Percentiles rank a stretch among this genome's conserved stretches.
phyloP scores from a whole-genome alignment of 2,113 vertebrate genomes.

The Ceratotherium simum region DNA sequence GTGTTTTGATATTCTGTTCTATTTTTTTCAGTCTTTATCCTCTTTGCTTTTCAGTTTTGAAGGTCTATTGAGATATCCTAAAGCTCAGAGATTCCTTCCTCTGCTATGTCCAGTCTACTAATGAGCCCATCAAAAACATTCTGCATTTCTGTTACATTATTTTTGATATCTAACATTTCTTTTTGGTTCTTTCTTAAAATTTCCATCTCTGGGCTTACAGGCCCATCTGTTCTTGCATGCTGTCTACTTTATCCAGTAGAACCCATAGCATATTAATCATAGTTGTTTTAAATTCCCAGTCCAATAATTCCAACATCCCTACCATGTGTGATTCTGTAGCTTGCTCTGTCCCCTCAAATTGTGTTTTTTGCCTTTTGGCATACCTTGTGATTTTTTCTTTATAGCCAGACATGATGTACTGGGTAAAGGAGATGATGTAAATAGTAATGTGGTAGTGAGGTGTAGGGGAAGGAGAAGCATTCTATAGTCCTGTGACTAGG shows the following conservation, averaged over 20 bases:
- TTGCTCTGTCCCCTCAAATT: neutral
- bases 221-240: neutral
- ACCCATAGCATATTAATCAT: neutral
- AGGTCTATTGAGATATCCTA: neutral
- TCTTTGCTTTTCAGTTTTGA: neutral
- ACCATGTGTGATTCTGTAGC: neutral
- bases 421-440: neutral
- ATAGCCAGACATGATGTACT: neutral
- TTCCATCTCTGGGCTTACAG: neutral
- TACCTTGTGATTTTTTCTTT: neutral
- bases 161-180: neutral
- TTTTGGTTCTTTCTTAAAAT: neutral
- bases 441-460: neutral
- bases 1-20: neutral
- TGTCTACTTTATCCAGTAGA: neutral
- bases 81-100: neutral
- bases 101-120: neutral
- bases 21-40: neutral
- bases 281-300: neutral
- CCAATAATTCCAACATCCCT: neutral
- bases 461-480: neutral
- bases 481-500: neutral
- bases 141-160: neutral
- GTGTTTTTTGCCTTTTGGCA: neutral
- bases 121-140: neutral